phyloP scores from a whole-genome alignment of 2,113 vertebrate species.

The Psammodynastes pulverulentus region DNA sequence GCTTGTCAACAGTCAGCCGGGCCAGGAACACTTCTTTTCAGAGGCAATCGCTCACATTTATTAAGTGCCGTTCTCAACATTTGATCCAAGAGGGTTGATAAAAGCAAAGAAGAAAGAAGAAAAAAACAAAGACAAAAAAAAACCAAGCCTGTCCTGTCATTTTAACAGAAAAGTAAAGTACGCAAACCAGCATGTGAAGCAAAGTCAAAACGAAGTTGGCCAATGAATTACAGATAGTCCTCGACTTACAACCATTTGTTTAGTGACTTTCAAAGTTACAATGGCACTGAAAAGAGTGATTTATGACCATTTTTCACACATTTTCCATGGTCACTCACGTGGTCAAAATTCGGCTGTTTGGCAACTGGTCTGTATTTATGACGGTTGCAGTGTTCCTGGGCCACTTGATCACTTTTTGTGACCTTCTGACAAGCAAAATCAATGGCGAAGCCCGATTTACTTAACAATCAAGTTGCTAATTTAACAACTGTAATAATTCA shows the following conservation, averaged over 20 bases:
- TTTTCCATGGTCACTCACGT: no score
- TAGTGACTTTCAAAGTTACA: background rate
- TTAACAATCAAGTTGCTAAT: background rate
- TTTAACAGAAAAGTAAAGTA: background rate
- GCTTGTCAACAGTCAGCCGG: slow-evolving; percentile 5
- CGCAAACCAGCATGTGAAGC: background rate
- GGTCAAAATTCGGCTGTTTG: background rate
- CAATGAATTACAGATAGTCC: background rate
- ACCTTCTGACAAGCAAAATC: background rate
- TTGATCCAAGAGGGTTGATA: background rate
- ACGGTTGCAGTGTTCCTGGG: background rate
- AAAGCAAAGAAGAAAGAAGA: background rate
- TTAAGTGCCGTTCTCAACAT: slow-evolving; percentile 4
- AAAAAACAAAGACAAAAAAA: background rate
- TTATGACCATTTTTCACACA: background rate
- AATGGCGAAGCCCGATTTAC: background rate
- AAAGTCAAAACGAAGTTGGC: background rate
- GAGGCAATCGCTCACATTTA: background rate
- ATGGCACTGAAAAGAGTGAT: background rate
- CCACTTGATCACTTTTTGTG: background rate
- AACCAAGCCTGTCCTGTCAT: background rate
- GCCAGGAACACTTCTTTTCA: background rate
- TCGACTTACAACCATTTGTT: background rate
- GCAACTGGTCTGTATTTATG: background rate
- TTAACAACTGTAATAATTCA: background rate